phyloP scores from a whole-genome alignment of 2,797 vertebrate species.

The Saguinus oedipus region DNA sequence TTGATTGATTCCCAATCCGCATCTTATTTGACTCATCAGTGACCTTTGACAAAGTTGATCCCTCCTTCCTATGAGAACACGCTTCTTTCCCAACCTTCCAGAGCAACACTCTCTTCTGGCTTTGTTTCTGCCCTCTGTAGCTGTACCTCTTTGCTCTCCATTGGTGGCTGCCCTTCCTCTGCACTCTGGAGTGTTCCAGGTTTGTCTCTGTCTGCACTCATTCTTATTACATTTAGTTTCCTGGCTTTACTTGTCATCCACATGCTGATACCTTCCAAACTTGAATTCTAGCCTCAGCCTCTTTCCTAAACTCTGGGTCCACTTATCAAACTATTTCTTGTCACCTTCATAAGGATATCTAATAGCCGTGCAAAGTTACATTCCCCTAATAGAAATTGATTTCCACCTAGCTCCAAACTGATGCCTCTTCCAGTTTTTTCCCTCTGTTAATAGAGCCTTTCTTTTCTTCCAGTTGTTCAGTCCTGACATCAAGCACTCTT shows the following conservation, averaged over 20 bases:
- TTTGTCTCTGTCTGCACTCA: neutral
- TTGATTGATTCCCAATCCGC: neutral
- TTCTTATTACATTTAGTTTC: neutral
- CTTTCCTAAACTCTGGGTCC: neutral
- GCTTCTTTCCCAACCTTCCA: neutral
- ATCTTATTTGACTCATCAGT: neutral
- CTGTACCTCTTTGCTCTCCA: neutral
- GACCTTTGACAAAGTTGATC: slow-evolving; percentile 12
- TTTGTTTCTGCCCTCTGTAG: neutral
- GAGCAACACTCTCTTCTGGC: neutral
- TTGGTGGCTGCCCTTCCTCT: neutral
- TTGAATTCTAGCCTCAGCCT: neutral
- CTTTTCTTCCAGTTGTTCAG: neutral
- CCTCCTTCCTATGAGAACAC: neutral
- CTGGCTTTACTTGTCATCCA: neutral
- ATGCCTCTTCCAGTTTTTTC: neutral
- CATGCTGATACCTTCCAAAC: neutral
- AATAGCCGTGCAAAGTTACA: neutral
- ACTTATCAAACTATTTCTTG: neutral
- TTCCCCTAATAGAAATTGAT: neutral
- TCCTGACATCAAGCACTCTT: neutral
- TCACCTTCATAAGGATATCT: neutral
- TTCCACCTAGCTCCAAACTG: neutral
- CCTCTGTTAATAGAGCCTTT: neutral
- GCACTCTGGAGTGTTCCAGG: neutral